Evolutionary conservation across 2,888 invertebrate genomes (phyloP).

Genomic region (Julus scanicus): DNA sequence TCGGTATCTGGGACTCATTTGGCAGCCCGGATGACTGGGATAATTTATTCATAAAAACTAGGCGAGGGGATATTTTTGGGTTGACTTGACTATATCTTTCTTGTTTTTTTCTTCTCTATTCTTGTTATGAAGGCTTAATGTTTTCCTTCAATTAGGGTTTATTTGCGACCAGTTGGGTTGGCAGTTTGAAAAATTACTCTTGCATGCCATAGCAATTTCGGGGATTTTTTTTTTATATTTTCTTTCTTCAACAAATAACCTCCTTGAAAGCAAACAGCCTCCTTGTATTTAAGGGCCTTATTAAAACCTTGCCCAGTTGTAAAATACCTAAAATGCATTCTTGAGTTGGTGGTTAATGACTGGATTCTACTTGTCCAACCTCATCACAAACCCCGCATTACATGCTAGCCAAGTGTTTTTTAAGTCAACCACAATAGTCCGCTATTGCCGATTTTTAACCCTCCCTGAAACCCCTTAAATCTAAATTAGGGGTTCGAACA

Average conservation of each 20-base stretch:
- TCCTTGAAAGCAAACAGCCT: not conserved
- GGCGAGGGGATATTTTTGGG: conserved; percentile 40
- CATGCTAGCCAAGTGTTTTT: too few species aligned
- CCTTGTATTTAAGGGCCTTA: not conserved
- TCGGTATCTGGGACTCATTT: not conserved
- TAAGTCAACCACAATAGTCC: too few species aligned
- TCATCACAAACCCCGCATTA: not conserved
- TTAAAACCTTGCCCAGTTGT: not conserved
- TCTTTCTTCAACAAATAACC: not conserved
- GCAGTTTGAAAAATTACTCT: conserved; percentile 2
- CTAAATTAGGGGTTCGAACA: too few species aligned
- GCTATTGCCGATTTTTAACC: too few species aligned
- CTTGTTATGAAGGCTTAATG: not conserved
- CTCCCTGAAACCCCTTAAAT: too few species aligned
- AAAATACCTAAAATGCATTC: conserved; percentile 1
- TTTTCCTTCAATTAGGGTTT: not conserved
- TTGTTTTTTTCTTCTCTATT: not conserved
- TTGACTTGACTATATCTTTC: not conserved
- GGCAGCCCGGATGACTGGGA: not conserved
- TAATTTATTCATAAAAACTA: conserved; percentile 21
- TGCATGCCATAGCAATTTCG: conserved; percentile 13
- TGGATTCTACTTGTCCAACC: not conserved
- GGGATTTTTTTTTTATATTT: not conserved
- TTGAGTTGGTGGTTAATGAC: not conserved
- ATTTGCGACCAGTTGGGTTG: not conserved